Conservation (phyloP, 2,888 invertebrate genomes). For the Iselma pallidipennis region DNA sequence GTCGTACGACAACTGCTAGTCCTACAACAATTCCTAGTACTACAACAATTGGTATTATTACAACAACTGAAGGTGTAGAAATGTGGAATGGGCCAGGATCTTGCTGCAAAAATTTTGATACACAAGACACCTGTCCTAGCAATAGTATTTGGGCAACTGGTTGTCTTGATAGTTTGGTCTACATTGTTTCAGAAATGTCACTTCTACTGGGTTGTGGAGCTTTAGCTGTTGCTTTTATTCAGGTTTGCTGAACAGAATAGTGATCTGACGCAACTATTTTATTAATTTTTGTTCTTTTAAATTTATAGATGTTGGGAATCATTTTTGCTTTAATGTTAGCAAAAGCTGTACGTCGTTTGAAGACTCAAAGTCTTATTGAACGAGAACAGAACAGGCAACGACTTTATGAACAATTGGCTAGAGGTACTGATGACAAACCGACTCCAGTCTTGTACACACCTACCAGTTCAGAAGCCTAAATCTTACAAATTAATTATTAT, state of each 20-base stretch:
- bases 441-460: conserved; percentile 45
- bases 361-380: conserved; percentile 71
- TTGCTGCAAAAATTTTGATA: conserved; percentile 31
- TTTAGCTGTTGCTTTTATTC: conserved; percentile 78
- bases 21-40: no score
- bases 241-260: no score
- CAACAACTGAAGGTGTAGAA: no score
- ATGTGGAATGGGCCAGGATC: conserved; percentile 30
- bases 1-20: no score
- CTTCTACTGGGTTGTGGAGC: conserved; percentile 75
- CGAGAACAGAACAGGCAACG: conserved; percentile 70
- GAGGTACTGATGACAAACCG: conserved; percentile 38
- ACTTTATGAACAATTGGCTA: conserved; percentile 47
- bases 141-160: conserved; percentile 29
- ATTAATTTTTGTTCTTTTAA: neutral
- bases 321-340: conserved; percentile 89
- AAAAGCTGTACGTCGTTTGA: conserved; percentile 78
- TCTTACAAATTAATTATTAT: neutral
- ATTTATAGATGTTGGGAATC: conserved; percentile 79
- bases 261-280: neutral
- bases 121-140: conserved; percentile 2
- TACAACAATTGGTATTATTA: no score
- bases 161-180: conserved; percentile 33
- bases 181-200: conserved; percentile 57
- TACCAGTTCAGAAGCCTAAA: conserved; percentile 14